Evolutionary conservation across 2,113 vertebrate genomes (phyloP).

Genomic region (Bufo gargarizans): DNA sequence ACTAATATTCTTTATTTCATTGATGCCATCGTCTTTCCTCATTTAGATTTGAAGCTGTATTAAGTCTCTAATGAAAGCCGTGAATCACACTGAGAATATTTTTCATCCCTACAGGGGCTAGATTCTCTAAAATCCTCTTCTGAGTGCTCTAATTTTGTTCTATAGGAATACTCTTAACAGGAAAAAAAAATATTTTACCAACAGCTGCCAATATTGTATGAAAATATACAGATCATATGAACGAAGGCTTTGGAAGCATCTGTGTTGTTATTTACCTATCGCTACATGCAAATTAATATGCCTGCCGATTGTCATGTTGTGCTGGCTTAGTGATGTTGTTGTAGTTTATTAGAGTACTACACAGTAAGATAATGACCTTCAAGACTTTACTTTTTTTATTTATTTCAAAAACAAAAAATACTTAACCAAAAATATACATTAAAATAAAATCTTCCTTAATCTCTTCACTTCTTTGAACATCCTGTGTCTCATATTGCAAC

Average conservation of each 20-base stretch:
- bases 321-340: not conserved
- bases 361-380: slow-evolving; percentile 3
- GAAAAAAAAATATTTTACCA: not conserved
- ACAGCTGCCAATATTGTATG: slow-evolving; percentile 14
- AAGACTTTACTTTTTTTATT: not conserved
- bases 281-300: slow-evolving; percentile 18
- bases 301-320: not conserved
- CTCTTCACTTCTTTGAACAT: too few relatives aligned
- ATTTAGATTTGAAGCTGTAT: not conserved
- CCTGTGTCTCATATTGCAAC: too few relatives aligned
- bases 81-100: slow-evolving; percentile 34
- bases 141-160: not conserved
- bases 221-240: not conserved
- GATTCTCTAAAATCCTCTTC: not conserved
- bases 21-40: not conserved
- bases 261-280: slow-evolving; percentile 19
- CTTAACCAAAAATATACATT: not conserved
- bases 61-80: slow-evolving; percentile 32
- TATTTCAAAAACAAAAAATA: not conserved
- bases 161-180: not conserved
- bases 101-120: slow-evolving; percentile 21
- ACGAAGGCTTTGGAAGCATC: slow-evolving; percentile 5
- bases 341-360: not conserved
- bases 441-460: not conserved
- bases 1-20: slow-evolving; percentile 1